Conservation (phyloP, 2,113 vertebrate genomes). For the Hiodon alosoides region DNA sequence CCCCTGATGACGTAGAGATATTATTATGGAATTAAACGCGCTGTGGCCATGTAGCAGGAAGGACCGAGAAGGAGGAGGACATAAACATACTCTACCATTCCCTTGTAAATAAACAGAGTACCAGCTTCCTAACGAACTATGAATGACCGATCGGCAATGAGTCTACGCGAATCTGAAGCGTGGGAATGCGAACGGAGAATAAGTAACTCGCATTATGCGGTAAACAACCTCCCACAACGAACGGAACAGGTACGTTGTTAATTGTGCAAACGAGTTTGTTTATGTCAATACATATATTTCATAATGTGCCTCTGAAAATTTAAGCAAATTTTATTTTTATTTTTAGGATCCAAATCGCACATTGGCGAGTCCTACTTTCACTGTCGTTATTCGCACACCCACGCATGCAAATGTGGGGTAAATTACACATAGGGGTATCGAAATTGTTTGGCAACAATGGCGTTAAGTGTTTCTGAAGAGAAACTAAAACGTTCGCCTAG, state of each 20-base stretch:
- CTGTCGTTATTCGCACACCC: too few species aligned
- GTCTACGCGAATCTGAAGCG: conserved; percentile 32
- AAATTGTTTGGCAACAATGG: too few species aligned
- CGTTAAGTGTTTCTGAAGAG: too few species aligned
- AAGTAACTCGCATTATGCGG: neutral
- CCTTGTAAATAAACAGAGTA: conserved; percentile 41
- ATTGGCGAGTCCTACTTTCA: too few species aligned
- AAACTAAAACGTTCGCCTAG: too few species aligned
- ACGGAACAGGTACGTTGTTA: conserved; percentile 19
- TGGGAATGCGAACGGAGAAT: conserved; percentile 17
- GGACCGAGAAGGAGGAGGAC: neutral
- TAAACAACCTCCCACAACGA: conserved; percentile 5
- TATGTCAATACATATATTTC: too few species aligned
- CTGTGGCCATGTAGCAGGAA: neutral
- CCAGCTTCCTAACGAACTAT: conserved; percentile 29
- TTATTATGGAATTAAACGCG: neutral
- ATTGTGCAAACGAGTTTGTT: neutral
- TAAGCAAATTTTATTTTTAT: too few species aligned
- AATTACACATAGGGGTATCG: too few species aligned
- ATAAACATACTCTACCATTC: too few species aligned
- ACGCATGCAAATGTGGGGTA: too few species aligned
- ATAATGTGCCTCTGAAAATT: too few species aligned
- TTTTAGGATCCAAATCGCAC: too few species aligned
- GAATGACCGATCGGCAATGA: conserved; percentile 14
- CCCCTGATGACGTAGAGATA: conserved; percentile 7